phyloP scores from a whole-genome alignment of 2,888 invertebrate genomes.

The Syrista parreyssii region DNA sequence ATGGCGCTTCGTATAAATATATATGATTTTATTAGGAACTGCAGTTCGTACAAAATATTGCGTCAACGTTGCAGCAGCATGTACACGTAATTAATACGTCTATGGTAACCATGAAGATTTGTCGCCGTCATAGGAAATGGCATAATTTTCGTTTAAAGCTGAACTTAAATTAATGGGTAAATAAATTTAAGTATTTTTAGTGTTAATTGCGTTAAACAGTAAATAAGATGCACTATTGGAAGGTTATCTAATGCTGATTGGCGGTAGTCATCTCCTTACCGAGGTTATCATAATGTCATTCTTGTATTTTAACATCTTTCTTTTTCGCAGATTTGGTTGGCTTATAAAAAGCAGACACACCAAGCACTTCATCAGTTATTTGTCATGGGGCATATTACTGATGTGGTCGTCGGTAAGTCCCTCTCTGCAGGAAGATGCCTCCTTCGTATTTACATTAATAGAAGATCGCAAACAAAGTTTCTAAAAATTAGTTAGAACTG shows the following conservation, averaged over 20 bases:
- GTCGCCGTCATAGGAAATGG: neutral
- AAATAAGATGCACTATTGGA: conserved; percentile 37
- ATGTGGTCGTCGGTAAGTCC: conserved; percentile 47
- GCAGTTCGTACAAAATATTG: neutral
- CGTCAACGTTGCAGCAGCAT: neutral
- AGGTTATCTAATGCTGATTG: conserved; percentile 54
- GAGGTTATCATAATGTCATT: conserved; percentile 30
- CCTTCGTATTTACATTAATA: too few species aligned
- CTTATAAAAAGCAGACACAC: conserved; percentile 54
- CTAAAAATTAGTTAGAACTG: too few species aligned
- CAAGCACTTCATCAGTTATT: conserved; percentile 44
- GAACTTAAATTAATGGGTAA: neutral
- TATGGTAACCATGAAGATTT: neutral
- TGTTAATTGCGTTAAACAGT: neutral
- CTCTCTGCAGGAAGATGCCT: too few species aligned
- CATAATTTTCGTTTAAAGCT: too few species aligned
- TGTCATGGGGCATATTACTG: conserved; percentile 44
- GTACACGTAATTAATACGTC: neutral
- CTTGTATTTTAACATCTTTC: conserved; percentile 35
- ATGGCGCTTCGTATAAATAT: too few species aligned
- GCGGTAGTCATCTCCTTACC: conserved; percentile 16
- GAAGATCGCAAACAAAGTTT: too few species aligned
- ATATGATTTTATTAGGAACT: too few species aligned
- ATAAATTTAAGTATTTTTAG: conserved; percentile 20
- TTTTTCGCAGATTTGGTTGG: conserved; percentile 34